Base-by-base conservation (phyloP, 2,113 vertebrate genomes). In the Siphamia tubifer region DNA sequence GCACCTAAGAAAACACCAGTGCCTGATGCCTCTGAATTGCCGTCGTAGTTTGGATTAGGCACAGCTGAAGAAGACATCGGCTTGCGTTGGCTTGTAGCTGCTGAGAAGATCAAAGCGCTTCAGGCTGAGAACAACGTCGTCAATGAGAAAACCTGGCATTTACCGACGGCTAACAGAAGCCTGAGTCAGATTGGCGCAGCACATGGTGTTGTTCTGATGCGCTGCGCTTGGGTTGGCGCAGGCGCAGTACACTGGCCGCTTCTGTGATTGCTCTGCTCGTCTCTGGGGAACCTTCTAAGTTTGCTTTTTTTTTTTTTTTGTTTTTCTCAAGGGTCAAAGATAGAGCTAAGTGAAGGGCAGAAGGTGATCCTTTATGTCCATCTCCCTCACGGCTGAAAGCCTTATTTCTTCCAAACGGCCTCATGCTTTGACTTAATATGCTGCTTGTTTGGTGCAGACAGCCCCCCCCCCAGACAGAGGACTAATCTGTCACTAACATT, bases 31-130 rank as follows among this genome's bases (percentile, higher is more conserved):
- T 87, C 69, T 63, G 90, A 84, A 89, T 82, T 77, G 81, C 80
- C 28, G 75, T 56, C 75, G 51, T 84, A 91, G 89, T 92, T 90
- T 91, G 90, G 81, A 52, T 51, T 67, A 77, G 81, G 79, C 88
- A 94, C 96, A 96, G 95, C 96, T 98, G 96, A 97, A 90, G 94
- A 96, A 97, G 92, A 92, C 95, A 96, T 98, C 92, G 94, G 55
- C 62, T 28, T 15, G 38, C 12, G 27, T 77, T 34, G 77, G 88
- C 72, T 58, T 2, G 87, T 81, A 89, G 87, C 92, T 91, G 89
- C 92, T 89, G 61, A 71, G 79, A 88, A 93, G 92, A 96, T 96
- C 96, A 95, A 96, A 96, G 63, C 79, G 47, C 65, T 65, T 79
- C 52, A 72, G 45, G 30, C 52, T 84, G 85, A 88, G 90, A 92